Percentiles rank a stretch among this genome's conserved stretches.
Evolutionary conservation across 92 coral and sea anemone genomes (phyloP).

Genomic region (Phenganax stokvisi): DNA sequence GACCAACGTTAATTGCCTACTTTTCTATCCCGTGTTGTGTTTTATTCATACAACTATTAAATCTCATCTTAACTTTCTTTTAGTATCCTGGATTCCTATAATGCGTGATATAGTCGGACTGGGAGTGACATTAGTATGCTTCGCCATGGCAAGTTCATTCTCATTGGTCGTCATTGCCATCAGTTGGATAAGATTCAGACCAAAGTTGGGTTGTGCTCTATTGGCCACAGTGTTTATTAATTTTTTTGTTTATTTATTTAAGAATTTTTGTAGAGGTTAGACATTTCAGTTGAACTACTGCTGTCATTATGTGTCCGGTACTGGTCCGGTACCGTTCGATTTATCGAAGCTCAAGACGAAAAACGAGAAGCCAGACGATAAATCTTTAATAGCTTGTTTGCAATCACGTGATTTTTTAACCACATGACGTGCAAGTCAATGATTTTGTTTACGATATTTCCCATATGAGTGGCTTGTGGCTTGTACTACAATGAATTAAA

Average conservation of each 20-base stretch:
- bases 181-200: constrained; percentile 95
- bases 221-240: constrained; percentile 54
- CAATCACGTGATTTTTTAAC: no score
- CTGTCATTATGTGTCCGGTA: no score
- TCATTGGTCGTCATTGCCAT: constrained; percentile 84
- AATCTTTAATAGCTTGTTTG: not conserved
- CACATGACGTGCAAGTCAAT: no score
- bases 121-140: constrained; percentile 69
- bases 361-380: not conserved
- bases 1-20: not conserved
- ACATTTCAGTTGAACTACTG: no score
- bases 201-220: constrained; percentile 74
- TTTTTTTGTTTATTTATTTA: no score
- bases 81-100: constrained; percentile 94
- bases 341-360: constrained; percentile 52
- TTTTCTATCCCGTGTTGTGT: not conserved
- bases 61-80: not conserved
- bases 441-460: no score
- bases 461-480: no score
- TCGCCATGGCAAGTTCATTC: constrained; percentile 79
- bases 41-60: not conserved
- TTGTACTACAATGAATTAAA: no score
- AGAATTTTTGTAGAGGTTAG: no score
- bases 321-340: constrained; percentile 65
- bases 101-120: constrained; percentile 88